These are phyloP conservation scores for Dromococcyx pavoninus DNA, from an alignment of 2,797 vertebrate species.

Conservation along the genomic window DNA sequence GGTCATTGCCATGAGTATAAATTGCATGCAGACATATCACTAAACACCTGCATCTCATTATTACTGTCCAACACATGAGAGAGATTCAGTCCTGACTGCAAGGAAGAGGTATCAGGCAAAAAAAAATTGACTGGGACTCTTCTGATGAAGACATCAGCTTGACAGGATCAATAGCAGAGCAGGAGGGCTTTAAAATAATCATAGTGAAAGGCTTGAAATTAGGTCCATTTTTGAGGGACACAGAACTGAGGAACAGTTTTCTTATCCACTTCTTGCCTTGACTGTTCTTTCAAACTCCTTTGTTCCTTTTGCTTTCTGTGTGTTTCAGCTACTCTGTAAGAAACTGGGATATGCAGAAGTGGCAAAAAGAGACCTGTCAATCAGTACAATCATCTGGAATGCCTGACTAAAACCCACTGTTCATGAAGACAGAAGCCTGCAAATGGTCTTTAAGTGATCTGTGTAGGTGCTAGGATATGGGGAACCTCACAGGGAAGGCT, in stretches of 20 bases:
- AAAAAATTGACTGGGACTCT: neutral
- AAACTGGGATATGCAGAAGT: neutral
- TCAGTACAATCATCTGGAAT: neutral
- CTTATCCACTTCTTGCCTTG: neutral
- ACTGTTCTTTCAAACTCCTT: neutral
- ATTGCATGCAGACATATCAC: neutral
- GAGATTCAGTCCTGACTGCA: accelerated
- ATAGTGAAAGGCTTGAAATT: neutral
- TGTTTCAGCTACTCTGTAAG: neutral
- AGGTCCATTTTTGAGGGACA: neutral
- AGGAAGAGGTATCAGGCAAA: neutral
- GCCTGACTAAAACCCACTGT: neutral
- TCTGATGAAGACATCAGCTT: neutral
- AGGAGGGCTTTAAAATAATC: neutral
- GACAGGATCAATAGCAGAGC: neutral
- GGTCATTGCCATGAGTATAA: accelerated
- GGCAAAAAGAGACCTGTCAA: neutral
- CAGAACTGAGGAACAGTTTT: neutral
- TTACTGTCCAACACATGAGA: accelerated
- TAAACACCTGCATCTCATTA: neutral
- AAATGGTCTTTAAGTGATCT: neutral
- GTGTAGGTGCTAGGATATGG: neutral
- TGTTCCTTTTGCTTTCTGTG: neutral
- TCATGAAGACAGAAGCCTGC: neutral
- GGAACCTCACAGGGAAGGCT: neutral